A percentile compares a stretch with the other conserved stretches of the same genome.
Conservation (phyloP, 2,888 invertebrate species). For the Lycocerus yunnanus region DNA sequence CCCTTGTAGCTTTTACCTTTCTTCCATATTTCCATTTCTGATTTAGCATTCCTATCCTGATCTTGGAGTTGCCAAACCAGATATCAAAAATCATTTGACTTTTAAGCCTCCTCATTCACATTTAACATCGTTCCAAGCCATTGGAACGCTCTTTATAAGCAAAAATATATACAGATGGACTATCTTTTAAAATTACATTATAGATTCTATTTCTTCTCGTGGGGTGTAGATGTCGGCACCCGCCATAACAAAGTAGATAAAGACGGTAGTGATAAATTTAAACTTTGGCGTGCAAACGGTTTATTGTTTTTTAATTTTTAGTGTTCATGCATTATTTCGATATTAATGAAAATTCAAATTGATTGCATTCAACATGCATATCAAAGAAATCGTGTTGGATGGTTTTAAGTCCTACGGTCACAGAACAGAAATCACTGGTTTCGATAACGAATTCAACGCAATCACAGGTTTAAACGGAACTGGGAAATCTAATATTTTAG, state of each 20-base stretch:
- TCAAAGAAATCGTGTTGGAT: slow-evolving; percentile 90
- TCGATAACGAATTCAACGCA: slow-evolving; percentile 95
- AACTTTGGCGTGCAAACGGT: neutral
- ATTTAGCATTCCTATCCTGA: too few species aligned
- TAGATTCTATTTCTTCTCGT: too few species aligned
- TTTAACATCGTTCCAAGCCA: too few species aligned
- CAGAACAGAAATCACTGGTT: slow-evolving; percentile 87
- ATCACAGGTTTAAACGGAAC: slow-evolving; percentile 98
- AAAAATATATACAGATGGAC: too few species aligned
- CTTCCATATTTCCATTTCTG: too few species aligned
- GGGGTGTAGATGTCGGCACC: too few species aligned
- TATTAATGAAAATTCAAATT: neutral
- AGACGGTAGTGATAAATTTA: neutral
- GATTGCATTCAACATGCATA: slow-evolving; percentile 69
- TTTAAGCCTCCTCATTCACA: too few species aligned
- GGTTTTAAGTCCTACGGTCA: slow-evolving; percentile 98
- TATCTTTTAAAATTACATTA: too few species aligned
- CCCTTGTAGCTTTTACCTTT: too few species aligned
- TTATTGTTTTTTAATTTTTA: neutral
- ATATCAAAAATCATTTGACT: too few species aligned
- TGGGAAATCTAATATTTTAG: slow-evolving; percentile 96
- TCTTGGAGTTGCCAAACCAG: too few species aligned
- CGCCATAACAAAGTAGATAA: neutral
- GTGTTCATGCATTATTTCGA: neutral
- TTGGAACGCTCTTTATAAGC: too few species aligned